Conservation (phyloP, 2,888 invertebrate species). For the Pseudococcus longispinus region DNA sequence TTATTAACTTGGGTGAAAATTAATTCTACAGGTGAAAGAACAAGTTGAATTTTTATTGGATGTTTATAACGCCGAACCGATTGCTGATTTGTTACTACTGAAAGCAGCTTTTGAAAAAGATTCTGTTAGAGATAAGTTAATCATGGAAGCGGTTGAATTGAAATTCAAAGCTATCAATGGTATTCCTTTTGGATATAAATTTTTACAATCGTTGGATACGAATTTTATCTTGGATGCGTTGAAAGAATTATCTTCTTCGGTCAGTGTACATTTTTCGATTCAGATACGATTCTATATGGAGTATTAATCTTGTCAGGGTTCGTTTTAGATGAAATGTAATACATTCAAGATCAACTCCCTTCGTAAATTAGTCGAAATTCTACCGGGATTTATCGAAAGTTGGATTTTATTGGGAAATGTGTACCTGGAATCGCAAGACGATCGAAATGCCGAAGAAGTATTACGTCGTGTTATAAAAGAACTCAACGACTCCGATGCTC, state of each 20-base stretch:
- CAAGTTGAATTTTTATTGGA: conserved; percentile 88
- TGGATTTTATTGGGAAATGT: conserved; percentile 60
- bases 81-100: conserved; percentile 72
- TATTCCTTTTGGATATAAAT: conserved; percentile 74
- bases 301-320: not conserved
- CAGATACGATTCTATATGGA: not conserved
- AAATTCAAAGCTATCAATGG: conserved; percentile 66
- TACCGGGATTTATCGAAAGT: conserved; percentile 77
- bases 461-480: conserved; percentile 63
- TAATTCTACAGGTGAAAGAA: conserved; percentile 69
- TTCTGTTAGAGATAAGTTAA: conserved; percentile 58
- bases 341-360: conserved; percentile 66
- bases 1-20: not conserved
- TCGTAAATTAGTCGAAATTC: conserved; percentile 76
- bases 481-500: conserved; percentile 60
- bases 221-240: conserved; percentile 83
- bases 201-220: conserved; percentile 80
- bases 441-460: conserved; percentile 61
- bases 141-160: conserved; percentile 63
- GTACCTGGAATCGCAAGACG: conserved; percentile 58
- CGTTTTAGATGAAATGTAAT: conserved; percentile 37
- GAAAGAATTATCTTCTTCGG: conserved; percentile 76
- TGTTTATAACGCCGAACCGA: conserved; percentile 70
- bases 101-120: conserved; percentile 65
- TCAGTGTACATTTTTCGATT: conserved; percentile 53